Evolutionary conservation across 2,888 invertebrate genomes (phyloP), one percentile per base, ranked within the genome.

Genomic region (Mesorhabditis spiculigera): DNA sequence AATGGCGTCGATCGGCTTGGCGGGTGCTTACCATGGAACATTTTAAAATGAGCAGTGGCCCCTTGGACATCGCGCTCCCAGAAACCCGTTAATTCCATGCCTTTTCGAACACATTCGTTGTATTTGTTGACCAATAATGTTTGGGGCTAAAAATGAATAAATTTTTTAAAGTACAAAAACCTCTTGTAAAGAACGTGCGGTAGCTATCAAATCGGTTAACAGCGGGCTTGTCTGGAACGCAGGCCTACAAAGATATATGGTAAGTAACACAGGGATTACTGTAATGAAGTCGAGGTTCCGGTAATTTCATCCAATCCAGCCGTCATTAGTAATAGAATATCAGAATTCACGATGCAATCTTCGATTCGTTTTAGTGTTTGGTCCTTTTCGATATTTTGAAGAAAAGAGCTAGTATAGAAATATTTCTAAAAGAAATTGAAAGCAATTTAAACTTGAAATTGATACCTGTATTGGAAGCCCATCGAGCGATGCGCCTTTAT

Each of bases 371-470:
- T 50, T n/a, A 50, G 58, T n/a, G n/a, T 13, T 50, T 50, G 58
- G 8, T 50, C 58, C 58, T 50, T 50, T n/a, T 50, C 58, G 8
- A 50, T 13, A 13, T n/a, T n/a, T 10, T n/a, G n/a, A 10, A 50
- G 58, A n/a, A 50, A 50, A 13, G 58, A 50, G 58, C 58, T 50
- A 10, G n/a, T 13, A 50, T 50, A 50, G 58, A 50, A 50, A 50
- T 50, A 50, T 50, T 50, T 50, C 58, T 50, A n/a, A 50, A 50
- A 50, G n/a, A n/a, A n/a, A 50, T 50, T 50, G 10, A 50, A 50
- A 13, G 58, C 8, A 13, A 50, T 13, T 10, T 13, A 50, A 50
- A 13, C 58, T 50, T 50, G 8, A 13, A 50, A 10, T 13, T 50
- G 10, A 13, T 13, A 50, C 58, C 58, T 50, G 8, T n/a, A 50